Conservation (phyloP, 2,797 vertebrate species). For the Brachyalestes nurse region DNA sequence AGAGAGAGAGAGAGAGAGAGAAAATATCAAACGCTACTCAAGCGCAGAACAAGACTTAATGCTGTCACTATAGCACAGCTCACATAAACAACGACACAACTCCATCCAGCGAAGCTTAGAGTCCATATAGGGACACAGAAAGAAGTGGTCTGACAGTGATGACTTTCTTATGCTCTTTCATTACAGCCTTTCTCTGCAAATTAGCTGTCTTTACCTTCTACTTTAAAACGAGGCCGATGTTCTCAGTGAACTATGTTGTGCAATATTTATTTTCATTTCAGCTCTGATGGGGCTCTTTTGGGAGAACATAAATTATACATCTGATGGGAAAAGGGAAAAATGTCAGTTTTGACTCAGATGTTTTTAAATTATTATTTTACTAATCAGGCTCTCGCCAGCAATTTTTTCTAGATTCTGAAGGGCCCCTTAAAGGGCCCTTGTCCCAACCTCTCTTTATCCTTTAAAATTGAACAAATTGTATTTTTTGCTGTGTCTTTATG, state of each 20-base stretch:
- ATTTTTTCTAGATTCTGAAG: background rate
- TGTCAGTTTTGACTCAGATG: no score
- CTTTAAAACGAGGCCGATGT: slow-evolving; percentile 12
- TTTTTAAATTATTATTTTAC: background rate
- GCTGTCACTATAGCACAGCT: slow-evolving; percentile 1
- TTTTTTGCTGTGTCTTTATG: no score
- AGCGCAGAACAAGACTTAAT: background rate
- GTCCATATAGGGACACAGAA: background rate
- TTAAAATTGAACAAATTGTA: no score
- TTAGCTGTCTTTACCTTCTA: slow-evolving; percentile 18
- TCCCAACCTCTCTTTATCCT: background rate
- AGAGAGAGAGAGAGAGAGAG: background rate
- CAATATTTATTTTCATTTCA: background rate
- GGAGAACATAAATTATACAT: background rate
- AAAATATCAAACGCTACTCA: background rate
- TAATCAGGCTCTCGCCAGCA: background rate
- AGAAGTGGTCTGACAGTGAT: slow-evolving; percentile 7
- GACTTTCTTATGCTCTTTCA: slow-evolving; percentile 17
- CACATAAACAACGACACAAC: slow-evolving; percentile 13
- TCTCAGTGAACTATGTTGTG: background rate
- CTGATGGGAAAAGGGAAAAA: background rate
- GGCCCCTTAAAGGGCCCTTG: no score
- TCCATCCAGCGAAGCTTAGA: slow-evolving; percentile 16
- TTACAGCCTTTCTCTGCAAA: slow-evolving; percentile 13
- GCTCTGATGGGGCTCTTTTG: background rate